Base-by-base conservation (phyloP, 2,113 vertebrate genomes). In the Sigmodon hispidus region DNA sequence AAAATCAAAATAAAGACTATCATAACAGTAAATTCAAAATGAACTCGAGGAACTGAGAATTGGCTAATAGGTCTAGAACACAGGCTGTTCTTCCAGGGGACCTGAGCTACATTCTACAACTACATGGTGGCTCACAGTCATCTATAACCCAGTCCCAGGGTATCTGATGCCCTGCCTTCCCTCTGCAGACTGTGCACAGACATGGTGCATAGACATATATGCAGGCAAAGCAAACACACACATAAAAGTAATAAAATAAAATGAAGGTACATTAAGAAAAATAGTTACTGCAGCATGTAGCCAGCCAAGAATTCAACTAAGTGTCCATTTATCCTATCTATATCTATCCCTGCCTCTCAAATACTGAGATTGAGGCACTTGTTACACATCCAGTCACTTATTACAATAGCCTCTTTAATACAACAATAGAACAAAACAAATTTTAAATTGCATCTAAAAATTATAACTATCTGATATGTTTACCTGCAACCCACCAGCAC, bases 241-340 rank as follows among this genome's bases (percentile, higher is more conserved):
- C 34, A n/a, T 22, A 57, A n/a, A 57, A 24, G 36, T 57, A 79
- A 55, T 36, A n/a, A 79, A 80, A 55, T 55, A 24, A 93, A 88
- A n/a, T 94, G 94, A 90, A 87, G 80, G 36, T 67, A 36, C n/a
- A n/a, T 34, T 48, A 67, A 76, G 43, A 70, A 59, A 94, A 72
- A n/a, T 59, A 83, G 65, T 26, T 40, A 69, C 45, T 73, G 67
- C n/a, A 95, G 88, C 8, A 77, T 73, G 22, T 59, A 83, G 75
- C 48, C 69, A 87, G 43, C 59, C 79, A 93, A 31, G 15, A 52
- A 63, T 29, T 36, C 26, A 57, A 34, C n/a, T 67, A 36, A 67
- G 31, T 43, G 31, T 52, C 24, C 26, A 45, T n/a, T n/a, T n/a
- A n/a, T 13, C 29, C 34, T 72, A n/a, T n/a, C n/a, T n/a, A n/a